Percentiles rank a stretch among this genome's conserved stretches.
Conservation (phyloP, 2,888 invertebrate genomes). For the Pyrrhosoma nymphula region DNA sequence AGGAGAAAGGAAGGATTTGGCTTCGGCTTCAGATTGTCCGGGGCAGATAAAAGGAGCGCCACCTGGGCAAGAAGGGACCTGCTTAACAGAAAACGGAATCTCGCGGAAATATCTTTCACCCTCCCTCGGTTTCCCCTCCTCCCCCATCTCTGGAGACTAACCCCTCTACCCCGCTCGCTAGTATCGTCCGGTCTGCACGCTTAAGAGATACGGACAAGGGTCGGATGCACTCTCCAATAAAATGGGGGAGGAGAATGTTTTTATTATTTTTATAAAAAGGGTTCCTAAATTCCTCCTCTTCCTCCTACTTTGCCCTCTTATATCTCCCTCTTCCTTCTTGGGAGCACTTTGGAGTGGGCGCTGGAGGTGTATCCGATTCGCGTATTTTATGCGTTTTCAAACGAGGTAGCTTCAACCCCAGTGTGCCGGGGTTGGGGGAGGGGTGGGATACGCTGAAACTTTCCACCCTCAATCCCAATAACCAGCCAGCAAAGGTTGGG, state of each 20-base stretch:
- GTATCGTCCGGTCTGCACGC: slow-evolving; percentile 7
- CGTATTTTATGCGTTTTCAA: slow-evolving; percentile 10
- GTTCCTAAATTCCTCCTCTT: background rate
- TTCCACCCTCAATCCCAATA: background rate
- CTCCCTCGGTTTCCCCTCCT: background rate
- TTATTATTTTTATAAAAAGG: background rate
- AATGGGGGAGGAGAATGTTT: background rate
- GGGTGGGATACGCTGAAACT: background rate
- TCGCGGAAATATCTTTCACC: slow-evolving; percentile 16
- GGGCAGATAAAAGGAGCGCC: background rate
- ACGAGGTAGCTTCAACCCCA: background rate
- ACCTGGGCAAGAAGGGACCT: background rate
- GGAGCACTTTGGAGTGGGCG: background rate
- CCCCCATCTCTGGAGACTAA: background rate
- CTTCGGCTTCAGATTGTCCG: background rate
- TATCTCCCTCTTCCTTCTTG: background rate
- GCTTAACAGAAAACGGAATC: slow-evolving; percentile 29
- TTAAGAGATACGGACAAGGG: slow-evolving; percentile 11
- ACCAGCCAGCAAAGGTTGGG: background rate
- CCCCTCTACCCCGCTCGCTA: background rate
- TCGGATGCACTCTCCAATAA: background rate
- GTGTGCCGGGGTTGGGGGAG: background rate
- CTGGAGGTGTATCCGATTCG: slow-evolving; percentile 18
- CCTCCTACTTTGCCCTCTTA: background rate
- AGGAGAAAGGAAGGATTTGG: background rate